Evolutionary conservation across 2,888 invertebrate genomes (phyloP), one percentile per base, ranked within the genome.

Genomic region (Stenoptilia bipunctidactyla): DNA sequence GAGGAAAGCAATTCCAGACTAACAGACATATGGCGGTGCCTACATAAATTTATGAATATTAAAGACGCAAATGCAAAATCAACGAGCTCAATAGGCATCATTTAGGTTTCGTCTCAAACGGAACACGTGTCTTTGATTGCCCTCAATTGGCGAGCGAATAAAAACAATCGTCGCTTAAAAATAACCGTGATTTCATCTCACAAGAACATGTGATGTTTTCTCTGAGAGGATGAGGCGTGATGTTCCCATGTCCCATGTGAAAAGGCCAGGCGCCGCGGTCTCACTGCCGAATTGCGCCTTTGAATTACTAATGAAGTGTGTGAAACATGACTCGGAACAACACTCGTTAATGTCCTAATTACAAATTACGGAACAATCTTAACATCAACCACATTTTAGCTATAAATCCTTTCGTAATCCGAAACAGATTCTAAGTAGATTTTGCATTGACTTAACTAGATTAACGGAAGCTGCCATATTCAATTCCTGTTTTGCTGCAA

Each of bases 111-210:
- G n/a, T n/a, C 74, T 74, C 65, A 58, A 52, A 55, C 68, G 67
- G 60, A 77, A 79, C 83, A 82, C 83, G 83, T 83, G 82, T 72
- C 79, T 62, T 56, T 83, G 82, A 83, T 83, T 82, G 83, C 72
- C 80, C 82, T 63, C 83, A 83, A 83, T 83, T 83, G 83, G 80
- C 79, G 76, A 71, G 62, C 80, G 74, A 83, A 83, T 83, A 82
- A 83, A 83, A 83, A 83, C 82, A 82, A 82, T 80, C 80, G 69
- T 73, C 73, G 75, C 75, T 75, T 74, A 79, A 82, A 83, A 83
- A 83, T 83, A 83, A 71, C 80, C 75, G 82, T 83, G 83, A 83
- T 83, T 83, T 82, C 82, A 83, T 83, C 66, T 53, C 52, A 53
- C 61, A 80, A 74, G 54, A 80, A 74, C 80, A 82, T 79, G 77